phyloP scores from a whole-genome alignment of 2,113 vertebrate genomes.

The Suncus etruscus region DNA sequence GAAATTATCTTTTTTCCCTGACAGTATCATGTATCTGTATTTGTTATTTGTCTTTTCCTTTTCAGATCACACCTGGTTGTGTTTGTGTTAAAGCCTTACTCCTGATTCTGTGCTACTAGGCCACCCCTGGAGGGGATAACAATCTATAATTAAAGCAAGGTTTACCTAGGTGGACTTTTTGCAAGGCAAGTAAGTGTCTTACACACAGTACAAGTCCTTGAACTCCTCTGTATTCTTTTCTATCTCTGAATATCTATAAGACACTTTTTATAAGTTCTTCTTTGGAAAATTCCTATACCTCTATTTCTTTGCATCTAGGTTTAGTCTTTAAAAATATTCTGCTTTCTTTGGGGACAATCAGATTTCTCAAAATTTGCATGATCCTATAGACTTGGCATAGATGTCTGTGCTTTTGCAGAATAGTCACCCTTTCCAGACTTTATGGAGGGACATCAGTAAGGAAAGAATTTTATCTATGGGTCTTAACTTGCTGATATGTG shows the following conservation, averaged over 20 bases:
- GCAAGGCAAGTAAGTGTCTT: no score
- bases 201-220: no score
- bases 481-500: no score
- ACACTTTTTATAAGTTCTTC: not conserved
- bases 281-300: not conserved
- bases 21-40: no score
- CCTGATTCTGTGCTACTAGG: no score
- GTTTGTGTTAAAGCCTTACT: no score
- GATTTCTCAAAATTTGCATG: not conserved
- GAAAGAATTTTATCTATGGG: not conserved
- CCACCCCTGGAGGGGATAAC: not conserved
- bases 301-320: not conserved
- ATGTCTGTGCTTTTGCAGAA: not conserved
- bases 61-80: no score
- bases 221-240: not conserved
- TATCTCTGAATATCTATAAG: not conserved
- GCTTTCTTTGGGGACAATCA: not conserved
- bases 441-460: not conserved
- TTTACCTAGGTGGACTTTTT: no score
- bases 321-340: not conserved
- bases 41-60: no score
- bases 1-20: no score
- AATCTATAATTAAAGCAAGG: not conserved
- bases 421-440: not conserved
- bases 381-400: not conserved